Percentiles rank a stretch among this genome's conserved stretches.
Evolutionary conservation across 2,888 invertebrate genomes (phyloP).

Genomic region (Pollenia griseotomentosa): DNA sequence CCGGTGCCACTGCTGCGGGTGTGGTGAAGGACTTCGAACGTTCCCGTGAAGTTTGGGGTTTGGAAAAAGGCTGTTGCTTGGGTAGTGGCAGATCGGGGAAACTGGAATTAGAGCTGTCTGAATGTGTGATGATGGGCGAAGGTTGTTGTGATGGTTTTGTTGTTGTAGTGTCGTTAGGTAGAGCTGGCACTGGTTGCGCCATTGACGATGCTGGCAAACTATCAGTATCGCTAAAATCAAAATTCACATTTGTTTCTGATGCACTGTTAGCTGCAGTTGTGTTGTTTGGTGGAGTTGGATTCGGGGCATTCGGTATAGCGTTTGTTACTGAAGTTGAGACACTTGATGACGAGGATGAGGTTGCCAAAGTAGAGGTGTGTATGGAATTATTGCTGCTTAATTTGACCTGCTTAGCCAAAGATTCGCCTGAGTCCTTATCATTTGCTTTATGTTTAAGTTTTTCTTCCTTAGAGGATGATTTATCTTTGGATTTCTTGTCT

Average conservation of each 20-base stretch:
- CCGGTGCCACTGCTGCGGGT: conserved; percentile 18
- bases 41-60: conserved; percentile 49
- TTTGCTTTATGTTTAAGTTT: conserved; percentile 77
- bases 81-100: conserved; percentile 81
- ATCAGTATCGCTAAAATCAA: conserved; percentile 81
- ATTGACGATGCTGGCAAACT: conserved; percentile 78
- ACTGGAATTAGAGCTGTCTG: conserved; percentile 83
- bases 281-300: not conserved
- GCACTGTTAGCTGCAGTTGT: conserved; percentile 50
- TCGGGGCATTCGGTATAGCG: conserved; percentile 33
- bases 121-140: conserved; percentile 77
- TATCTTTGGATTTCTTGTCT: conserved; percentile 80
- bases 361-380: conserved; percentile 23
- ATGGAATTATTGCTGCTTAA: conserved; percentile 27
- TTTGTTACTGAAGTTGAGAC: conserved; percentile 64
- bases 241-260: conserved; percentile 76
- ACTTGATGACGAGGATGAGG: conserved; percentile 65
- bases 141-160: conserved; percentile 74
- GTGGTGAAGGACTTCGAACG: conserved; percentile 39
- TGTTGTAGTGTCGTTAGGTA: not conserved
- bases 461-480: conserved; percentile 78
- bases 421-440: conserved; percentile 41
- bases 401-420: conserved; percentile 72
- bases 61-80: conserved; percentile 43
- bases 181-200: conserved; percentile 11